Evolutionary conservation across 2,888 invertebrate species (phyloP), one percentile per base, ranked within the genome.

Genomic region (Pandemis heparana): DNA sequence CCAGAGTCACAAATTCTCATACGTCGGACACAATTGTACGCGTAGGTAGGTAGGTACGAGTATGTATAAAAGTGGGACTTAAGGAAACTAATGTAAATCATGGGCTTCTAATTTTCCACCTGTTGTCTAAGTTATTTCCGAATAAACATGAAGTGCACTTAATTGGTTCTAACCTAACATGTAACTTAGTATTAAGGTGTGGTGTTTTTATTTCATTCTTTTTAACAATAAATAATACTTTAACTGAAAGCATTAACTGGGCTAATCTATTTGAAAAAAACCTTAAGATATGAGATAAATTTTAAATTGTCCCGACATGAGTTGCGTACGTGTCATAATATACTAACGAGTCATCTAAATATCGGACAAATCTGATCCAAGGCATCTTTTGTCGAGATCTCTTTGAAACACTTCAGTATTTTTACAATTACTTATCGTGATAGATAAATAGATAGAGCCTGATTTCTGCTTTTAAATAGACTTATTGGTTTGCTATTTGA

Each of bases 161-260:
- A 81, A 85, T 85, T 87, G 83, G 84, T 85, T 85, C 85, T 89
- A 88, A 89, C 87, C 23, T 32, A 83, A 82, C 83, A 86, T 92
- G 88, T 92, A 89, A 86, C 82, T 94, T 92, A 92, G 81, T 81
- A 46, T 83, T 93, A 93, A 93, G 94, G 92, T 92, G 92, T 94
- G 93, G 91, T 92, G 92, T 94, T 91, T 89, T 88, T 86, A 85
- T 84, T 87, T 85, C 82, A 81, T 79, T 63, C 61, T 78, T 71
- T 32, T 79, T 74, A 74, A 74, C 68, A 74, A 70, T 60, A 61
- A 63, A 65, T 60, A 69, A 67, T 61, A 64, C 16, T 41, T 62
- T 14, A 63, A 39, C 70, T 77, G 71, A 77, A 81, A 80, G 80
- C 79, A 79, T 81, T 81, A 76, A 68, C 78, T 48, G 41, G 70